These are phyloP conservation scores for Leptopilina myrica DNA, from an alignment of 2,888 invertebrate species.

Conservation along the genomic window DNA sequence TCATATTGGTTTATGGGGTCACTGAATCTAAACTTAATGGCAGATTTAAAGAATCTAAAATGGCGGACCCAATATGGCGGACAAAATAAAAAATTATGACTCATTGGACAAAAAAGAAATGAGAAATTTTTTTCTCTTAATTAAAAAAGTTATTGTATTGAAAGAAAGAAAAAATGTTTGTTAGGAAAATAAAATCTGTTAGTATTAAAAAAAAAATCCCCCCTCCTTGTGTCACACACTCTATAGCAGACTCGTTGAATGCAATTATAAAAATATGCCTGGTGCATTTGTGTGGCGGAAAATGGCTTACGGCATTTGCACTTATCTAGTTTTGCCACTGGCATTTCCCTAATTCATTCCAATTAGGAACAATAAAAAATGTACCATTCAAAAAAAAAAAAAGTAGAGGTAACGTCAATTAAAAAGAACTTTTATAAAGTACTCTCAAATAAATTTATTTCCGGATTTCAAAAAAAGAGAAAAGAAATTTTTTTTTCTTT, in stretches of 20 bases:
- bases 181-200: background rate
- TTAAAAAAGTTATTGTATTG: too few species aligned
- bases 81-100: too few species aligned
- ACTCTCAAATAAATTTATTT: background rate
- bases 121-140: too few species aligned
- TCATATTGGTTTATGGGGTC: too few species aligned
- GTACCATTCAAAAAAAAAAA: background rate
- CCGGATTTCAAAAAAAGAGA: background rate
- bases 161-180: too few species aligned
- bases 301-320: slow-evolving; percentile 34
- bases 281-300: slow-evolving; percentile 5
- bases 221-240: background rate
- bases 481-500: background rate
- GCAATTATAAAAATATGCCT: slow-evolving; percentile 28
- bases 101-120: too few species aligned
- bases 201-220: background rate
- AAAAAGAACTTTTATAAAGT: slow-evolving; percentile 5
- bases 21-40: too few species aligned
- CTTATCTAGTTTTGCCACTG: slow-evolving; percentile 4
- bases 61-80: too few species aligned
- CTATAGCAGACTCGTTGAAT: slow-evolving; percentile 19
- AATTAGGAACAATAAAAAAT: slow-evolving; percentile 27
- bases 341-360: slow-evolving; percentile 29
- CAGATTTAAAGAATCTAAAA: too few species aligned
- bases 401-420: background rate